Base-by-base conservation (phyloP, 1,140 invertebrate species). In the Leptinotarsa lineolata region DNA sequence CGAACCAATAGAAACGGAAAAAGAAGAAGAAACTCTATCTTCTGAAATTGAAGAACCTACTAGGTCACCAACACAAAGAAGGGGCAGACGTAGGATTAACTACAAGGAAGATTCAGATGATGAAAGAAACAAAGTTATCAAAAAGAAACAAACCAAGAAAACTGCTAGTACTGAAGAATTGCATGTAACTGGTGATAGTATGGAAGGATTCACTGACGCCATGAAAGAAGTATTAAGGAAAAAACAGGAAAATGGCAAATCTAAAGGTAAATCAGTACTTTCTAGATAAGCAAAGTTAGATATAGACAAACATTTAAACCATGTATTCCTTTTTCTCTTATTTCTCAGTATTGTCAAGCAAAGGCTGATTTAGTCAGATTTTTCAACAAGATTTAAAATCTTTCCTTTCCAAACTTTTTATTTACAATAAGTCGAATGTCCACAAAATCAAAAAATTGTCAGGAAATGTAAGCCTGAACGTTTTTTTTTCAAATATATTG, bases 191-290 rank as follows among this genome's bases (percentile, higher is more conserved):
- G 54, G 12, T 15, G 68, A 72, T 64, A 46, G 39, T 46, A 22
- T 15, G n/a, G 64, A 64, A 22, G 76, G 76, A 20, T 77, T 73
- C 58, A 80, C 75, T 44, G 74, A 72, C 15, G 77, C 78, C 60
- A 81, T 80, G 80, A 69, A 70, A 18, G 76, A 78, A 74, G 74
- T 80, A 20, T 30, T 74, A 22, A 61, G 59, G 39, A 76, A 77
- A 73, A 73, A 72, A 65, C 15, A 65, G 3, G 20, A 74, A 13
- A 72, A 69, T 30, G 65, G 66, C 20, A 64, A 73, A 39, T 63
- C 58, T 20, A 71, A 63, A 45, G 44, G 54, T 20, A 63, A 39
- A 39, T 39, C 11, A 39, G 2, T 11, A 39, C 30, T 11, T 39
- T 39, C 2, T 2, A 39, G 30, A 39, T 2, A 39, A 39, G 8